Conservation (phyloP, 2,797 vertebrate species). For the Tinamus major region DNA sequence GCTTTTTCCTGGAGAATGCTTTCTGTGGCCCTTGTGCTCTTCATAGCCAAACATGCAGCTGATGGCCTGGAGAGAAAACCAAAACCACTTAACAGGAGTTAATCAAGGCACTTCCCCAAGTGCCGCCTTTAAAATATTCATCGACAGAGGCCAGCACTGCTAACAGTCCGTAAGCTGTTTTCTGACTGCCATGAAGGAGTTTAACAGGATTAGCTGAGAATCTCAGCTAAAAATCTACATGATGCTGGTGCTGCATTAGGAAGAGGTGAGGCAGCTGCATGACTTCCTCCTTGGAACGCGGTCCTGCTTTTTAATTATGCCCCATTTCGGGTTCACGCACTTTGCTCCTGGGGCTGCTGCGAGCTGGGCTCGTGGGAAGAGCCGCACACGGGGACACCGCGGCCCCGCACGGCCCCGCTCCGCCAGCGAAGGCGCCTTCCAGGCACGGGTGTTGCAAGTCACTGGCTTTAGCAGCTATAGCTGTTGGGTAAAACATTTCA, state of each 20-base stretch:
- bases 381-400: rapidly evolving
- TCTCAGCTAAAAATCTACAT: not conserved
- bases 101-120: not conserved
- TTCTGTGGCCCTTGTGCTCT: rapidly evolving
- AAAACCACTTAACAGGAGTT: not conserved
- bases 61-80: not conserved
- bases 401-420: too few relatives aligned
- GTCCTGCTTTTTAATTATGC: not conserved
- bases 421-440: not conserved
- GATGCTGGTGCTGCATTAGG: not conserved
- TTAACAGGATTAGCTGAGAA: not conserved
- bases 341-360: not conserved
- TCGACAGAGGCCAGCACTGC: rapidly evolving
- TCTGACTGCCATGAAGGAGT: not conserved
- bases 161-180: rapidly evolving
- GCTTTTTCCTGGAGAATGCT: not conserved
- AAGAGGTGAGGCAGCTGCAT: not conserved
- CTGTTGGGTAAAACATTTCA: not conserved
- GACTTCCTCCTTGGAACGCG: not conserved
- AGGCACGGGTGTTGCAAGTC: not conserved
- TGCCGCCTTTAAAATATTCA: not conserved
- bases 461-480: rapidly evolving
- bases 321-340: not conserved
- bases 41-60: rapidly evolving
- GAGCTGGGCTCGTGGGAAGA: not conserved